Conservation (phyloP, 2,888 invertebrate species). For the Cylloceria caligata region DNA sequence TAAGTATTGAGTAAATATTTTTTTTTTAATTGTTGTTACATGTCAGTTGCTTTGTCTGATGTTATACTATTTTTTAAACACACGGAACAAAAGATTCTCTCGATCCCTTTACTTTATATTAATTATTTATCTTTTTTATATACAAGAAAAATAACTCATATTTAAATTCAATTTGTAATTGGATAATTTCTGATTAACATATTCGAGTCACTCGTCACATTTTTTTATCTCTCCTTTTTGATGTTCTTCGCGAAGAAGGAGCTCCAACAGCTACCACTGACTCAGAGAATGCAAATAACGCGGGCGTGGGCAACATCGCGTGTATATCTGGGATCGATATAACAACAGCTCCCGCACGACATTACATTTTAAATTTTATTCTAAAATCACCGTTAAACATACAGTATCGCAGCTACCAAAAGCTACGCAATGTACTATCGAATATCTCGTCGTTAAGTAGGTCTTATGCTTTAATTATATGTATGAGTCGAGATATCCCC, state of each 20-base stretch:
- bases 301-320: constrained; percentile 71
- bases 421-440: constrained; percentile 18
- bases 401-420: constrained; percentile 23
- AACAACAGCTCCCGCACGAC: constrained; percentile 68
- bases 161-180: constrained; percentile 42
- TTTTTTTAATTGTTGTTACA: neutral
- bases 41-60: too few relatives aligned
- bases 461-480: constrained; percentile 27
- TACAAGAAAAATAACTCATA: neutral
- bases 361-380: constrained; percentile 75
- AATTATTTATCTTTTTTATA: neutral
- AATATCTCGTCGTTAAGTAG: neutral
- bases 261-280: constrained; percentile 48
- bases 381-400: constrained; percentile 71
- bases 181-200: constrained; percentile 46
- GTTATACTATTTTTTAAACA: neutral
- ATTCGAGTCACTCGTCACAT: constrained; percentile 10
- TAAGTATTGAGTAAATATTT: too few relatives aligned
- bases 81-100: neutral
- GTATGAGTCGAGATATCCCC: neutral
- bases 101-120: neutral
- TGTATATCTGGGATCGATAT: constrained; percentile 71
- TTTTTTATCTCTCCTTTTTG: constrained; percentile 25
- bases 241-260: constrained; percentile 41
- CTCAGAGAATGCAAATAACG: constrained; percentile 61